Conservation (phyloP, 2,797 vertebrate species). For the Peromyscus nudipes region DNA sequence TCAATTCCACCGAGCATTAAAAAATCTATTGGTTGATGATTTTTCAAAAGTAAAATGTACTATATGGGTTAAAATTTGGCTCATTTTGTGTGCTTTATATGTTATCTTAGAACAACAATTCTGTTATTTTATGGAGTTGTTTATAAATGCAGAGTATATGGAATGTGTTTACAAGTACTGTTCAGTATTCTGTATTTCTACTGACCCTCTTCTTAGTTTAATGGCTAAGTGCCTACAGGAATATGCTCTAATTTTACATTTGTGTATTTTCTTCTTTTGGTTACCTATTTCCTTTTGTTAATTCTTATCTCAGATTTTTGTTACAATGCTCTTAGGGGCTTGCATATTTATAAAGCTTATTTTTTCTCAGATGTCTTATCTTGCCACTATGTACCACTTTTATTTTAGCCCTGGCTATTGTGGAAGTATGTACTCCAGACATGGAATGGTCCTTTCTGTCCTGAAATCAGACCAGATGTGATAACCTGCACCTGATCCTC, state of each 20-base stretch:
- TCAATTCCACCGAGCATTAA: neutral
- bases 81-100: neutral
- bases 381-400: neutral
- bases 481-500: neutral
- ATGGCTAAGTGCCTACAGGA: neutral
- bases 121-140: neutral
- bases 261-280: neutral
- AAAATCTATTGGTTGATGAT: neutral
- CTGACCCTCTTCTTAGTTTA: neutral
- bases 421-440: neutral
- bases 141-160: neutral
- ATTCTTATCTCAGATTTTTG: neutral
- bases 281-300: neutral
- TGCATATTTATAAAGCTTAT: neutral
- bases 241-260: neutral
- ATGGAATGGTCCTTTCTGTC: neutral
- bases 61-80: neutral
- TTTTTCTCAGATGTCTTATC: neutral
- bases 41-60: neutral
- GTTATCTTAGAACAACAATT: neutral
- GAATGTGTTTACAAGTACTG: neutral
- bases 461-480: neutral
- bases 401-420: neutral
- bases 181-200: neutral
- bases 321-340: neutral